Evolutionary conservation across 2,888 invertebrate species (phyloP), one percentile per base, ranked within the genome.

Genomic region (Ariolimax columbianus): DNA sequence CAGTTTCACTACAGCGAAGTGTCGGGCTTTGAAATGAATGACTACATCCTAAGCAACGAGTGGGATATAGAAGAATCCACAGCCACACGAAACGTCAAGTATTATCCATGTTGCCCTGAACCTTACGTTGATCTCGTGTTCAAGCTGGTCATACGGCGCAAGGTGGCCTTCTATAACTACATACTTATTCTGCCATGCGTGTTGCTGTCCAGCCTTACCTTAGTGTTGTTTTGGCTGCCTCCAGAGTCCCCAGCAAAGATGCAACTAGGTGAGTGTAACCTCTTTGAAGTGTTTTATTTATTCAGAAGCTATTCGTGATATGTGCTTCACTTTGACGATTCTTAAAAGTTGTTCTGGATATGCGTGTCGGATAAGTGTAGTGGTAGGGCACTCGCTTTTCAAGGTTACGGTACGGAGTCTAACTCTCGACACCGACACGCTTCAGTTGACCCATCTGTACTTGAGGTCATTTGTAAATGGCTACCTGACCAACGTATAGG

Each of bases 171-270:
- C 89, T 94, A 94, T 88, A 93, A 92, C 86, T 94, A 94, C 88
- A 93, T 94, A 77, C 91, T 94, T 75, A 93, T 94, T 83, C 90
- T 94, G 77, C 94, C 94, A 9, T 94, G 94, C 86, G 93, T 94
- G n/a, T 89, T 94, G 23, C 90, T 94, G 77, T 94, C 94, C 26
- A 92, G 93, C 0, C 90, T 94, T 38, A 94, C 94, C 6, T 90
- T 94, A 83, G 94, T 94, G 11, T 90, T 94, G 6, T 94, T 94
- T 89, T 94, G 94, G 94, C 90, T 94, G 68, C 94, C 94, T 26
- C 94, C 94, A 26, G 94, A 94, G 84, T 93, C 94, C 17, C 93
- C 94, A 11, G 94, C 94, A 47, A 94, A 94, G 90, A 94, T 94
- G 93, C 92, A 94, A 85, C 90, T 94, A 68, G 94, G 94, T 94